Evolutionary conservation across 1,140 invertebrate species (phyloP).

Genomic region (Hirudo medicinalis): DNA sequence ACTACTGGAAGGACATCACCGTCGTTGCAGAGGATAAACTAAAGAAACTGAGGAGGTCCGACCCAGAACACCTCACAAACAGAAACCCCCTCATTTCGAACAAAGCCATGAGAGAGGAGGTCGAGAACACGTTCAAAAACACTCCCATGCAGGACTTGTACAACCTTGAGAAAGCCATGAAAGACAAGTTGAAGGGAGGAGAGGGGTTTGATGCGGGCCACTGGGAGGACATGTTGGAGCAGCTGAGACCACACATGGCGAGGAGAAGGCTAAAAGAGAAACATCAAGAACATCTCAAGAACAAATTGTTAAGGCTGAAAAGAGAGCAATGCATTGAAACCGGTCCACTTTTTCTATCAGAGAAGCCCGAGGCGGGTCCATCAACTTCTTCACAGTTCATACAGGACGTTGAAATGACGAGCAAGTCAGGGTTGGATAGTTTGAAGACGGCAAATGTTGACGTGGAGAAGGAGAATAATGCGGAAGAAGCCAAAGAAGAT

Average conservation of each 20-base stretch:
- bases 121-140: too few relatives aligned
- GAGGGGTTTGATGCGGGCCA: conserved; percentile 88
- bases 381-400: not conserved
- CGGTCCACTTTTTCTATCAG: conserved; percentile 32
- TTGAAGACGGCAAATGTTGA: not conserved
- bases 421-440: too few relatives aligned
- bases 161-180: too few relatives aligned
- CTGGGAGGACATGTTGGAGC: too few relatives aligned
- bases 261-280: too few relatives aligned
- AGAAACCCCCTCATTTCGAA: too few relatives aligned
- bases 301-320: conserved; percentile 77
- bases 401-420: too few relatives aligned
- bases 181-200: conserved; percentile 56
- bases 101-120: too few relatives aligned
- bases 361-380: not conserved
- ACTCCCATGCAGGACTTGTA: too few relatives aligned
- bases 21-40: conserved; percentile 91
- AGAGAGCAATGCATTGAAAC: conserved; percentile 46
- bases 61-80: conserved; percentile 53
- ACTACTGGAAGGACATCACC: conserved; percentile 94
- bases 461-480: not conserved
- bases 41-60: conserved; percentile 61
- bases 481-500: conserved; percentile 47
- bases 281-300: conserved; percentile 77
- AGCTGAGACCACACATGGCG: too few relatives aligned